phyloP scores from a whole-genome alignment of 2,113 vertebrate genomes.

The Amia ocellicauda region DNA sequence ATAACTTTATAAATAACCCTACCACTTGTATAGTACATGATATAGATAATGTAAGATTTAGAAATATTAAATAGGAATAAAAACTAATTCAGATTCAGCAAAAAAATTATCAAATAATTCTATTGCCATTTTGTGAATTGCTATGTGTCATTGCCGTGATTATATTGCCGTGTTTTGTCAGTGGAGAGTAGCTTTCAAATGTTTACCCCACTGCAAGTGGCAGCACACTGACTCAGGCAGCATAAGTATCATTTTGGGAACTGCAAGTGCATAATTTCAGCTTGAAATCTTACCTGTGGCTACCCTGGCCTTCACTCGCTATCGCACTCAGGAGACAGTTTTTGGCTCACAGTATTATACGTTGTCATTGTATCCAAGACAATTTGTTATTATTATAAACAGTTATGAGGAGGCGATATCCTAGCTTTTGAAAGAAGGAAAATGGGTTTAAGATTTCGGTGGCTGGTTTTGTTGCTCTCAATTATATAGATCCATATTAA shows the following conservation, averaged over 20 bases:
- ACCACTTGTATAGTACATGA: too few species aligned
- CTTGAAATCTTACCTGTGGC: not conserved
- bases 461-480: constrained; percentile 45
- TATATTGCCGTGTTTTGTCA: too few species aligned
- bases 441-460: constrained; percentile 49
- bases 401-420: constrained; percentile 53
- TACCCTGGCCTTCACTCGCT: not conserved
- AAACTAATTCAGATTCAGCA: too few species aligned
- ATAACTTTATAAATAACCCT: too few species aligned
- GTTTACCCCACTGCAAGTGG: not conserved
- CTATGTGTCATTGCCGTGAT: too few species aligned
- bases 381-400: constrained; percentile 57
- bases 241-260: not conserved
- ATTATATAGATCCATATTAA: constrained; percentile 55
- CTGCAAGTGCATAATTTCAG: too few species aligned
- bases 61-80: too few species aligned
- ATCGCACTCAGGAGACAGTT: not conserved
- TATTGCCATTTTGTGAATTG: too few species aligned
- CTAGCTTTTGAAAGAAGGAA: constrained; percentile 35
- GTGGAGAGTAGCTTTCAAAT: too few species aligned
- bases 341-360: constrained; percentile 17
- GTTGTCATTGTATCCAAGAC: constrained; percentile 35
- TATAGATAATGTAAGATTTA: too few species aligned
- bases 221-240: not conserved
- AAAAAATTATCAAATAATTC: too few species aligned